Percentiles rank a stretch among this genome's conserved stretches.
Conservation (phyloP, 2,888 invertebrate species). For the Hirudinaria manillensis region DNA sequence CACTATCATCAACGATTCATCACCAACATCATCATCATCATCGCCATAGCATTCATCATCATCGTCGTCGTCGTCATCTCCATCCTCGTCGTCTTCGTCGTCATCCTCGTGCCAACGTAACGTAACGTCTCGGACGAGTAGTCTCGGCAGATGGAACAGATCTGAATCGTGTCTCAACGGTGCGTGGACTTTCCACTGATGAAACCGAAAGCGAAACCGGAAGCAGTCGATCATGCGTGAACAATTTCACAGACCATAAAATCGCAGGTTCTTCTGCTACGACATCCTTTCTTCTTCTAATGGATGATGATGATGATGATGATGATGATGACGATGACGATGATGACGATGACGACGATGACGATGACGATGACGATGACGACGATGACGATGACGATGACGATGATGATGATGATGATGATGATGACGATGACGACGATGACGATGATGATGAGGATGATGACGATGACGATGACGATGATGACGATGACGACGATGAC, state of each 20-base stretch:
- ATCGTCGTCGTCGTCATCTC: constrained; percentile 14
- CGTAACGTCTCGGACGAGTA: too few relatives aligned
- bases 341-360: constrained; percentile 25
- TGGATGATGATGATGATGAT: constrained; percentile 9
- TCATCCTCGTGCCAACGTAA: neutral
- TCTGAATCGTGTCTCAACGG: too few relatives aligned
- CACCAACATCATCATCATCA: neutral
- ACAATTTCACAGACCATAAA: too few relatives aligned
- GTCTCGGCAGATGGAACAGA: too few relatives aligned
- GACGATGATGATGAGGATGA: constrained; percentile 15
- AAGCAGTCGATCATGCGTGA: too few relatives aligned
- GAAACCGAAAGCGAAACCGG: too few relatives aligned
- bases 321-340: constrained; percentile 23
- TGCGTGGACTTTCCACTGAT: too few relatives aligned
- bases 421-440: constrained; percentile 13
- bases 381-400: constrained; percentile 12
- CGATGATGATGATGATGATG: constrained; percentile 11
- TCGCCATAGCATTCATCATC: neutral
- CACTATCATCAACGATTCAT: neutral
- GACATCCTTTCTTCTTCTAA: too few relatives aligned
- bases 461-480: constrained; percentile 15
- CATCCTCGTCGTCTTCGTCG: neutral
- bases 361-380: constrained; percentile 11
- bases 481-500: constrained; percentile 1
- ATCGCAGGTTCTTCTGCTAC: too few relatives aligned